These are phyloP conservation scores for Trematocara zebra DNA, from an alignment of 2,113 vertebrate genomes.

Conservation along the genomic window DNA sequence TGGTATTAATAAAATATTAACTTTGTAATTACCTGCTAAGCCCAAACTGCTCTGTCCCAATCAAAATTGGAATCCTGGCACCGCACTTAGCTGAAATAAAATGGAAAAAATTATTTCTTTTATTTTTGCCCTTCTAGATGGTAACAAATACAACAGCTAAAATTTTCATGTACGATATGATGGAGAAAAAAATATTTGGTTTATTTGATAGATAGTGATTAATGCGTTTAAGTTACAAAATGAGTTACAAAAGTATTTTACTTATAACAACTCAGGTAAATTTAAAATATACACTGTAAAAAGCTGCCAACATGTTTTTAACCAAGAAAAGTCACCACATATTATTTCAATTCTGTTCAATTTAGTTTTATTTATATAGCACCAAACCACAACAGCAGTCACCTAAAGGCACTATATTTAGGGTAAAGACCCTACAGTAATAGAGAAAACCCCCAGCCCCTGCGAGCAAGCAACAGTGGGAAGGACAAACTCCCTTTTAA, in stretches of 20 bases:
- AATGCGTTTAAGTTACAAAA: background rate
- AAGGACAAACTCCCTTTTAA: background rate
- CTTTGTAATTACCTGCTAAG: background rate
- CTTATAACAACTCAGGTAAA: background rate
- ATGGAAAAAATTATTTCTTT: accelerated
- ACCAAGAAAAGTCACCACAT: background rate
- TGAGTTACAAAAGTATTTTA: background rate
- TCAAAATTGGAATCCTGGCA: background rate
- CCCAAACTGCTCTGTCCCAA: background rate
- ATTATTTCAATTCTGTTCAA: background rate
- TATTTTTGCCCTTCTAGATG: background rate
- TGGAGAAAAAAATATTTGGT: background rate
- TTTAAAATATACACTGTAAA: background rate
- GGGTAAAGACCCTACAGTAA: background rate
- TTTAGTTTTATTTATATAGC: background rate
- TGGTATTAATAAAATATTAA: background rate
- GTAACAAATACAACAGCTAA: background rate
- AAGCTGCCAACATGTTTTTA: background rate
- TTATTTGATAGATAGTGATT: background rate
- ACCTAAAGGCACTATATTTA: background rate
- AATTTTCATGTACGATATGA: background rate
- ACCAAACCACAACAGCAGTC: background rate
- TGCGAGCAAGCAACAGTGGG: background rate
- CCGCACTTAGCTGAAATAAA: background rate
- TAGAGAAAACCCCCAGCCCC: background rate